These are phyloP conservation scores for Mesocricetus auratus DNA, from an alignment of 2,113 vertebrate species.

Conservation along the genomic window DNA sequence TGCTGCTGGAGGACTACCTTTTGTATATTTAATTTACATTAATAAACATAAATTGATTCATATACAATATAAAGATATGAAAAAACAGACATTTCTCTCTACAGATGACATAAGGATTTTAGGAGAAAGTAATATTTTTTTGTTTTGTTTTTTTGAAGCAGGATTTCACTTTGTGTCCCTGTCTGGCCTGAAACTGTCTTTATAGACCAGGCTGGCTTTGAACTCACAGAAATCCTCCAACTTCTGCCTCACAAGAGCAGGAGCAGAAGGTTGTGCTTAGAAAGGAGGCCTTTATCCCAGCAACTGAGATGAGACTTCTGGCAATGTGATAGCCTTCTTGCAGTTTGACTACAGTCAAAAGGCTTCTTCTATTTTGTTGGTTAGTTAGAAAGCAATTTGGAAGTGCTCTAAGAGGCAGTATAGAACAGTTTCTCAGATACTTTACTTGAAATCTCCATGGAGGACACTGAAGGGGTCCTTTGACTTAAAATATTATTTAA, in stretches of 20 bases:
- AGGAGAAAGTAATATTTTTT: not conserved
- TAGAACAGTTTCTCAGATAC: not conserved
- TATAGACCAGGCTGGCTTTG: not conserved
- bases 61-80: not conserved
- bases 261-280: not conserved
- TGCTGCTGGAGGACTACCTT: not conserved
- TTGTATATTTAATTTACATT: constrained; percentile 8
- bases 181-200: not conserved
- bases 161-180: not conserved
- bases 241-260: not conserved
- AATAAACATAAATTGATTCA: not conserved
- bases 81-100: not conserved
- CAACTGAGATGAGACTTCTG: not conserved
- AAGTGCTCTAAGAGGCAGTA: not conserved
- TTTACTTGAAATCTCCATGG: constrained; percentile 19
- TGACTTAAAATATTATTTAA: constrained; percentile 20
- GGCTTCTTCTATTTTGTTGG: constrained; percentile 39
- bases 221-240: not conserved
- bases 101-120: not conserved
- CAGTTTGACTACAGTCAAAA: not conserved
- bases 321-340: not conserved
- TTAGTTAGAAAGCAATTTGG: constrained; percentile 8
- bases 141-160: not conserved
- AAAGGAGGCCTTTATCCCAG: not conserved
- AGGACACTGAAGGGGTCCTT: not conserved